phyloP scores from a whole-genome alignment of 2,797 vertebrate species.

The Falco rusticolus region DNA sequence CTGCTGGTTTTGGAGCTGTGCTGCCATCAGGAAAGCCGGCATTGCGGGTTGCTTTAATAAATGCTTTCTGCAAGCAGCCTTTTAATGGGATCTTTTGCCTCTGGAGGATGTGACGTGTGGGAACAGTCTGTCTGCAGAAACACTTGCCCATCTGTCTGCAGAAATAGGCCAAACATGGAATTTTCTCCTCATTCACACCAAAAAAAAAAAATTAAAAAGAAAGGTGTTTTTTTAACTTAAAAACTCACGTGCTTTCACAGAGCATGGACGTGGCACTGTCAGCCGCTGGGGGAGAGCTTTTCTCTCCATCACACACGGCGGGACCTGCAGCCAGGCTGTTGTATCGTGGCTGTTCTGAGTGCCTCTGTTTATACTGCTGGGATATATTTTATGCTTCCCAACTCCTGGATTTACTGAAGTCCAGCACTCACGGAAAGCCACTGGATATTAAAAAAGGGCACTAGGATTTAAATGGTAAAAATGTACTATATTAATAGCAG shows the following conservation, averaged over 20 bases:
- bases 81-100: slow-evolving; percentile 13
- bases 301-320: background rate
- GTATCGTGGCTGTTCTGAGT: background rate
- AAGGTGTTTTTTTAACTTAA: background rate
- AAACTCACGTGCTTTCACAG: fast-evolving
- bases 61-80: background rate
- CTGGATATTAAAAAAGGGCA: background rate
- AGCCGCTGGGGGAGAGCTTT: background rate
- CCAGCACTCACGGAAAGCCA: background rate
- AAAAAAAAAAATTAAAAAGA: background rate
- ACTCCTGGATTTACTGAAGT: background rate
- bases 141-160: slow-evolving; percentile 18
- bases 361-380: background rate
- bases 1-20: background rate
- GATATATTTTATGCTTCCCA: background rate
- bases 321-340: background rate
- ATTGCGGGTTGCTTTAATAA: background rate
- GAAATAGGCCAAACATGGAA: background rate
- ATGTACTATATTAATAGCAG: background rate
- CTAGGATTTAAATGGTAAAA: background rate
- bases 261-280: fast-evolving
- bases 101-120: slow-evolving; percentile 22
- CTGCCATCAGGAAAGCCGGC: background rate
- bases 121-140: slow-evolving; percentile 46
- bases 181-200: background rate